phyloP scores from a whole-genome alignment of 2,888 invertebrate species.

The Orthosia incerta region DNA sequence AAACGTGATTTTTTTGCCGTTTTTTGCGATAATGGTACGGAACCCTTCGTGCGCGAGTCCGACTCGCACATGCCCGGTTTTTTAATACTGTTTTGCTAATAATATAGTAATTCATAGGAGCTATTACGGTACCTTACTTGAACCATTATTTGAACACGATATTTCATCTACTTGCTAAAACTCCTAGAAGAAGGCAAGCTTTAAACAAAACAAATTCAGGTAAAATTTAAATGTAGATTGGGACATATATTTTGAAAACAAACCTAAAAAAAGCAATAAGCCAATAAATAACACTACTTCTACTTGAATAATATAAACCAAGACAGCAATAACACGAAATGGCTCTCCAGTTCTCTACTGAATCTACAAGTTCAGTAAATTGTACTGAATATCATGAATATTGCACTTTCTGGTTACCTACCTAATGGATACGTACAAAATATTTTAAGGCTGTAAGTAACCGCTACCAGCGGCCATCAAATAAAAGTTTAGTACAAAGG shows the following conservation, averaged over 20 bases:
- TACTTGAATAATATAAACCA: neutral
- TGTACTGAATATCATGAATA: conserved; percentile 19
- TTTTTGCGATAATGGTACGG: too few species aligned
- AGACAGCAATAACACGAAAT: neutral
- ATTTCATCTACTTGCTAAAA: too few species aligned
- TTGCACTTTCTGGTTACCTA: conserved; percentile 16
- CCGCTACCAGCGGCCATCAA: neutral
- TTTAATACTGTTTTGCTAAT: neutral
- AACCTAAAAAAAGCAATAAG: neutral
- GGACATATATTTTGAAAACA: neutral
- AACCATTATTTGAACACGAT: neutral
- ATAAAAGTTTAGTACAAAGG: conserved; percentile 23
- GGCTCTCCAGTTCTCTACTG: neutral
- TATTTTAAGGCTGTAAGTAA: neutral
- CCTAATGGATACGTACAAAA: neutral
- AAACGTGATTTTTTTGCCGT: too few species aligned
- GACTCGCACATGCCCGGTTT: too few species aligned
- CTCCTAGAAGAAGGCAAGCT: too few species aligned
- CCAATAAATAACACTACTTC: neutral
- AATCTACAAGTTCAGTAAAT: conserved; percentile 16
- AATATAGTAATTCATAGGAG: neutral
- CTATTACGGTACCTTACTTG: neutral
- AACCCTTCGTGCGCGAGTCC: too few species aligned
- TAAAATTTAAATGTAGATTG: too few species aligned
- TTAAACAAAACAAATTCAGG: too few species aligned